Evolutionary conservation across 2,113 vertebrate species (phyloP).

Genomic region (Ptilorrhoa leucosticta): DNA sequence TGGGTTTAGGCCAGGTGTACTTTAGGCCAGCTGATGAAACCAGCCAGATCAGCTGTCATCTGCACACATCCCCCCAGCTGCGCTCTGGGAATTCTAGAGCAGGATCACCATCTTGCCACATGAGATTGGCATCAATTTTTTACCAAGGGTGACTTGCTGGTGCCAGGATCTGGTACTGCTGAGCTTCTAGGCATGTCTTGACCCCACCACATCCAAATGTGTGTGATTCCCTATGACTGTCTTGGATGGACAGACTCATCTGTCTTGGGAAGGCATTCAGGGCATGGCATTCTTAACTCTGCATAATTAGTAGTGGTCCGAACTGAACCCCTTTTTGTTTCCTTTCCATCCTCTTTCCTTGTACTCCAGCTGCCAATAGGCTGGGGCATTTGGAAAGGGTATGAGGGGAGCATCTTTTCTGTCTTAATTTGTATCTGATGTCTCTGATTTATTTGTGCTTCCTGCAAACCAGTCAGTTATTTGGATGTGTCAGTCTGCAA

Average conservation of each 20-base stretch:
- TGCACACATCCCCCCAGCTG: rapidly evolving
- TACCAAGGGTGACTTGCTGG: background rate
- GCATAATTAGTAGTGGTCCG: background rate
- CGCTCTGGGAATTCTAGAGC: background rate
- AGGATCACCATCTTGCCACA: background rate
- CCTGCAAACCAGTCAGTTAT: background rate
- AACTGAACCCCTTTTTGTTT: background rate
- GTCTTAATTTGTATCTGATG: background rate
- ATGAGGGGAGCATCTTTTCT: rapidly evolving
- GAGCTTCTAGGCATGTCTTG: background rate
- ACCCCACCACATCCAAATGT: background rate
- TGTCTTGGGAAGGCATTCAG: background rate
- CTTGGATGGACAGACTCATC: background rate
- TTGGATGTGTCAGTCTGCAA: background rate
- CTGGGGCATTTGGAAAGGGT: background rate
- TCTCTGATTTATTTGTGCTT: background rate
- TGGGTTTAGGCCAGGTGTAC: background rate
- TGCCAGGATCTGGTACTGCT: background rate
- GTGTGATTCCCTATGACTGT: background rate
- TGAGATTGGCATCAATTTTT: slow-evolving; percentile 33
- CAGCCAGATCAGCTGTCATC: background rate
- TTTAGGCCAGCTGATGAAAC: background rate
- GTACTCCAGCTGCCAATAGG: background rate
- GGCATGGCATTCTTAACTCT: background rate
- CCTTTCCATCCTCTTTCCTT: background rate